phyloP scores from a whole-genome alignment of 2,113 vertebrate genomes.

The Pedionomus torquatus region DNA sequence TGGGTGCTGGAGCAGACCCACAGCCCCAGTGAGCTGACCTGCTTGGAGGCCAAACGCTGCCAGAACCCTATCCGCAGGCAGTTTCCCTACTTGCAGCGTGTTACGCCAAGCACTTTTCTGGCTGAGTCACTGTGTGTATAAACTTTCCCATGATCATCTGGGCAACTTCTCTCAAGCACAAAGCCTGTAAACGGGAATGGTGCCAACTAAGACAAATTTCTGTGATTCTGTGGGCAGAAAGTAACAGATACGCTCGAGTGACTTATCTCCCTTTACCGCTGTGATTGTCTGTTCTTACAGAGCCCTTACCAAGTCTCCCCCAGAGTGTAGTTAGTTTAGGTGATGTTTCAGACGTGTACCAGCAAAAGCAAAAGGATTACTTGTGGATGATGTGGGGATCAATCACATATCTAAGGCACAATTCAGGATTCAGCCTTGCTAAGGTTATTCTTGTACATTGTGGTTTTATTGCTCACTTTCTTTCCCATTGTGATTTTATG shows the following conservation, averaged over 20 bases:
- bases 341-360: slow-evolving; percentile 6
- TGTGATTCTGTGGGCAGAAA: slow-evolving; percentile 6
- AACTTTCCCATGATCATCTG: slow-evolving; percentile 54
- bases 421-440: not conserved
- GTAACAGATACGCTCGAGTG: not conserved
- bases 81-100: rapidly evolving
- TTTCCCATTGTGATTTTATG: not conserved
- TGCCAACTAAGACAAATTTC: slow-evolving; percentile 23
- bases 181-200: slow-evolving; percentile 25
- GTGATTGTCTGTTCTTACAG: not conserved
- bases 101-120: not conserved
- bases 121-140: not conserved
- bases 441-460: not conserved
- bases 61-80: not conserved
- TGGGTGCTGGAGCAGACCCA: not conserved
- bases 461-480: not conserved
- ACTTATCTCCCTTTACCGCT: not conserved
- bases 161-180: slow-evolving; percentile 35
- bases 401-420: not conserved
- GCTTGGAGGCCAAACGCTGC: not conserved
- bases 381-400: not conserved
- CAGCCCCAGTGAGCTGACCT: not conserved
- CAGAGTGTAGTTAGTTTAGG: not conserved
- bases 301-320: not conserved
- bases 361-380: slow-evolving; percentile 23